These are phyloP conservation scores for Gila robusta DNA, from an alignment of 2,797 vertebrate species.

Conservation along the genomic window DNA sequence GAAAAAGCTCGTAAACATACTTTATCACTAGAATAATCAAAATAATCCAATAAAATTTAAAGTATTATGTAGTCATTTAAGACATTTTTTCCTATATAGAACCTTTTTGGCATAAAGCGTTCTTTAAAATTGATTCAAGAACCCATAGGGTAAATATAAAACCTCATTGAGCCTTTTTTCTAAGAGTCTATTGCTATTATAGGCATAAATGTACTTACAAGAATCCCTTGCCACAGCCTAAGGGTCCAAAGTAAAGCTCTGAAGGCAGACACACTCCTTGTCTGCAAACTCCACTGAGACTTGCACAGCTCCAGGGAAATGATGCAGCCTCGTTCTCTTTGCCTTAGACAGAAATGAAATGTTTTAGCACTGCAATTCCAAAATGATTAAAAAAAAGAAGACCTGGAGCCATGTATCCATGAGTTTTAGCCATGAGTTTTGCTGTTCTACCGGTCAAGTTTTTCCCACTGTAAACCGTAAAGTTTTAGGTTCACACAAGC, in stretches of 20 bases:
- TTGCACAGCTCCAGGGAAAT: slow-evolving; percentile 79
- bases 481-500: slow-evolving; percentile 6
- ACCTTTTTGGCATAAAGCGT: neutral
- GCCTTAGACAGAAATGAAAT: slow-evolving; percentile 64
- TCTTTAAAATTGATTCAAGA: neutral
- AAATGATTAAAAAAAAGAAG: neutral
- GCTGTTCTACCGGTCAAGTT: neutral
- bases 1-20: neutral
- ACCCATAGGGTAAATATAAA: neutral
- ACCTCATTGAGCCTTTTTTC: neutral
- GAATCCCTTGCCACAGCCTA: slow-evolving; percentile 81
- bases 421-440: neutral
- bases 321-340: slow-evolving; percentile 74
- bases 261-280: slow-evolving; percentile 78
- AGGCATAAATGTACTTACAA: slow-evolving; percentile 70
- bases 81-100: neutral
- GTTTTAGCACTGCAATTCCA: neutral
- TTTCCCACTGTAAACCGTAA: neutral
- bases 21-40: neutral
- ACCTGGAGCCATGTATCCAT: neutral
- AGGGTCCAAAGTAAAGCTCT: slow-evolving; percentile 82
- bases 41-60: neutral
- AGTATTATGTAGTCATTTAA: neutral
- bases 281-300: slow-evolving; percentile 77
- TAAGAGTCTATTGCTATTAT: neutral